phyloP scores from a whole-genome alignment of 2,888 invertebrate species.

The Epirrhoe alternata region DNA sequence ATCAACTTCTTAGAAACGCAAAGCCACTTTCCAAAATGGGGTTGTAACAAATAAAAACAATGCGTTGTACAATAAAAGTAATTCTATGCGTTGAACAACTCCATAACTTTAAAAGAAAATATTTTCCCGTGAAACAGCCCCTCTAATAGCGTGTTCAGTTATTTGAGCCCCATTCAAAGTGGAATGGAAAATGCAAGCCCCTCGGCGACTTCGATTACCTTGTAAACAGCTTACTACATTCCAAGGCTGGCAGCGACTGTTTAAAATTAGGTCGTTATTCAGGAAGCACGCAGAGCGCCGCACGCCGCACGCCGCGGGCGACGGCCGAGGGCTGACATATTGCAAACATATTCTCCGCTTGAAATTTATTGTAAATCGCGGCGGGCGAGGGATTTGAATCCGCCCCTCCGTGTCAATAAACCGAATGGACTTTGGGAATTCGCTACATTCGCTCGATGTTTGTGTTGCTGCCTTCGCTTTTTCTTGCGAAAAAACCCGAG shows the following conservation, averaged over 20 bases:
- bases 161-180: conserved; percentile 65
- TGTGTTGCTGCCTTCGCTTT: conserved; percentile 79
- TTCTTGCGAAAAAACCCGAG: conserved; percentile 62
- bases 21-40: background rate
- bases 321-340: conserved; percentile 72
- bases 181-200: conserved; percentile 61
- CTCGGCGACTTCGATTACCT: conserved; percentile 64
- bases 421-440: conserved; percentile 81
- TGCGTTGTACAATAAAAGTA: conserved; percentile 1
- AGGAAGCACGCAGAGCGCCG: conserved; percentile 37
- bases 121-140: conserved; percentile 40
- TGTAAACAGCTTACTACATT: conserved; percentile 77
- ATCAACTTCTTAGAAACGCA: background rate
- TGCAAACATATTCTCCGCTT: conserved; percentile 82
- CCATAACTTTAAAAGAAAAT: conserved; percentile 30
- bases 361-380: conserved; percentile 83
- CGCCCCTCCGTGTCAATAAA: conserved; percentile 74
- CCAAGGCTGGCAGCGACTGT: conserved; percentile 59
- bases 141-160: conserved; percentile 54
- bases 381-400: conserved; percentile 74
- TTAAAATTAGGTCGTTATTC: conserved; percentile 66
- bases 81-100: conserved; percentile 6
- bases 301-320: conserved; percentile 30
- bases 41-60: background rate
- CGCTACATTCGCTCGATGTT: conserved; percentile 80